Percentiles rank a stretch among this genome's conserved stretches.
Evolutionary conservation across 2,888 invertebrate genomes (phyloP).

Genomic region (Drosophila anomelani): DNA sequence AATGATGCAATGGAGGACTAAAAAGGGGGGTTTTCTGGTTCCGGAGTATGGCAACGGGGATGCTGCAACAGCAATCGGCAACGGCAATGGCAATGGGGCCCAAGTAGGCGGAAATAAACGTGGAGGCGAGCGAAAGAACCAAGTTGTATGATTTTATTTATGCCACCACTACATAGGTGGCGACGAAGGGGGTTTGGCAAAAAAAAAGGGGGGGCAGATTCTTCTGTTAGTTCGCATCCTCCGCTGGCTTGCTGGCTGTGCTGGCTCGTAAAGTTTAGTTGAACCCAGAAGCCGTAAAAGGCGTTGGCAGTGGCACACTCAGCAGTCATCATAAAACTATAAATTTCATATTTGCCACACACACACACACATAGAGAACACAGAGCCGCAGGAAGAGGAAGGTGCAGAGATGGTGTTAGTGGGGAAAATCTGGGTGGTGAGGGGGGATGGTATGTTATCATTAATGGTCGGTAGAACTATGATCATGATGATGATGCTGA

Average conservation of each 20-base stretch:
- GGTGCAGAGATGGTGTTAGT: background rate
- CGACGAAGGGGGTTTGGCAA: background rate
- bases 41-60: slow-evolving; percentile 43
- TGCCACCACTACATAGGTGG: slow-evolving; percentile 46
- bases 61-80: slow-evolving; percentile 58
- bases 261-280: slow-evolving; percentile 76
- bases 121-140: slow-evolving; percentile 43
- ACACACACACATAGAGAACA: slow-evolving; percentile 39
- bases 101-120: slow-evolving; percentile 77
- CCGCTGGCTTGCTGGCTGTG: slow-evolving; percentile 34
- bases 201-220: slow-evolving; percentile 20
- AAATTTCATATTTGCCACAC: slow-evolving; percentile 80
- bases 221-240: slow-evolving; percentile 29
- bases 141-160: slow-evolving; percentile 75
- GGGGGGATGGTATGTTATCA: slow-evolving; percentile 63
- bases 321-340: slow-evolving; percentile 83
- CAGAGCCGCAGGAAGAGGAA: background rate
- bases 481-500: slow-evolving; percentile 51
- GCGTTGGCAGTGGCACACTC: slow-evolving; percentile 78
- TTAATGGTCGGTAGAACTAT: slow-evolving; percentile 69
- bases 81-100: slow-evolving; percentile 64
- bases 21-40: slow-evolving; percentile 49
- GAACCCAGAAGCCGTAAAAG: slow-evolving; percentile 71
- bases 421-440: background rate
- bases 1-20: slow-evolving; percentile 29